These are phyloP conservation scores for Lepeophtheirus salmonis DNA, from an alignment of 1,140 invertebrate genomes.

Conservation along the genomic window DNA sequence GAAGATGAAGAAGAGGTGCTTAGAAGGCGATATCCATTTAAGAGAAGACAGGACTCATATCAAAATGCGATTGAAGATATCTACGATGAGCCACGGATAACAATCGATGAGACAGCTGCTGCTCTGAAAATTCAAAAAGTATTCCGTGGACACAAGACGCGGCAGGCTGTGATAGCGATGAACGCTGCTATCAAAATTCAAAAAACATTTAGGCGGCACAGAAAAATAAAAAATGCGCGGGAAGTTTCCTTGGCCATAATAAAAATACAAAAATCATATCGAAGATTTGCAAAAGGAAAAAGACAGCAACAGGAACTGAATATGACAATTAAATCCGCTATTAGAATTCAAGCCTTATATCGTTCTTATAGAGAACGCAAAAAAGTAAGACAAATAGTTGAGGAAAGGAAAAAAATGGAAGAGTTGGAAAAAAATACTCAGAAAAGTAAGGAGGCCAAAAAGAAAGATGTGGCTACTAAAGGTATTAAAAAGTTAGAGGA, in stretches of 20 bases:
- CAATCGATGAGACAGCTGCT: not conserved
- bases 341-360: not conserved
- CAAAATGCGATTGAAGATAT: not conserved
- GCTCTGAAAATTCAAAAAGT: conserved; percentile 16
- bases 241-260: not conserved
- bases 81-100: not conserved
- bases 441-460: not conserved
- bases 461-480: not conserved
- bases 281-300: not conserved
- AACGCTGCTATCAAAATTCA: conserved; percentile 6
- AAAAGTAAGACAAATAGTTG: not conserved
- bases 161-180: not conserved
- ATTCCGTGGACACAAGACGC: conserved; percentile 8
- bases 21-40: not conserved
- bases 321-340: not conserved
- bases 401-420: not conserved
- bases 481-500: not conserved
- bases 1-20: not conserved
- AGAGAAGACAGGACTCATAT: conserved; percentile 3
- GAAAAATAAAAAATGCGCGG: not conserved
- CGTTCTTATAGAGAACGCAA: not conserved
- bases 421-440: not conserved
- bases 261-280: not conserved
- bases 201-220: not conserved
- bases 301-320: not conserved